These are phyloP conservation scores for Sciaenops ocellatus DNA, from an alignment of 2,797 vertebrate species.

Conservation along the genomic window DNA sequence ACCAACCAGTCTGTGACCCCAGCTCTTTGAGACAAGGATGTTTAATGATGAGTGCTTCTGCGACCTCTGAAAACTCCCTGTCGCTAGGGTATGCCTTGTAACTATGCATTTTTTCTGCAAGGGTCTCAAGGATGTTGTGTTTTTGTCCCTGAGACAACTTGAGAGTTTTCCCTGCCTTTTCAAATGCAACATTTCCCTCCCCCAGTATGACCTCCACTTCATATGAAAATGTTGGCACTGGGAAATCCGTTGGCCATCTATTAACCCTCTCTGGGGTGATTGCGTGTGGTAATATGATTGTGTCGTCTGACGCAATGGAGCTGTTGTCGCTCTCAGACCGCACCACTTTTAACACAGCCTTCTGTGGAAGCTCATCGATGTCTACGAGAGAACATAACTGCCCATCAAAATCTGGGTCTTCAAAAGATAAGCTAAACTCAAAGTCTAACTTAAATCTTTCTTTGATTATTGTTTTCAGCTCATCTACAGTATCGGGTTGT, in stretches of 20 bases:
- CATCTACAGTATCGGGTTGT: conserved; percentile 31
- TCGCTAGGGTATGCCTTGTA: conserved; percentile 25
- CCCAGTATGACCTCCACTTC: conserved; percentile 37
- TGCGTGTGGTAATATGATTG: conserved; percentile 46
- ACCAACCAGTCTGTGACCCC: conserved; percentile 51
- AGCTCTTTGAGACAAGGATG: conserved; percentile 54
- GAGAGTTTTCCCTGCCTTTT: conserved; percentile 30
- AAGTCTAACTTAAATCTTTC: conserved; percentile 34
- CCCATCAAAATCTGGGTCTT: conserved; percentile 36
- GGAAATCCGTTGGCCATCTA: conserved; percentile 39
- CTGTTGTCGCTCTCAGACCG: conserved; percentile 40
- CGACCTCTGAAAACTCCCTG: conserved; percentile 33
- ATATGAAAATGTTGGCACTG: conserved; percentile 51
- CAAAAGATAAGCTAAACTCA: conserved; percentile 1
- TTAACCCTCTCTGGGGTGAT: conserved; percentile 28
- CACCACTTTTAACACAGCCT: conserved; percentile 40
- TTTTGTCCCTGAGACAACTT: conserved; percentile 55
- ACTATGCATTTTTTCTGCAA: conserved; percentile 44
- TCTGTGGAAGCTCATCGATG: conserved; percentile 28
- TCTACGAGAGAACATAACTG: conserved; percentile 38
- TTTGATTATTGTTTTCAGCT: conserved; percentile 32
- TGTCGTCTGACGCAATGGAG: conserved; percentile 51
- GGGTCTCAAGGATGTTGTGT: conserved; percentile 48
- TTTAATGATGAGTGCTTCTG: conserved; percentile 48
- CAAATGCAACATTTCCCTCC: conserved; percentile 35